Conservation (phyloP, 2,113 vertebrate species). For the Grantiella picta region DNA sequence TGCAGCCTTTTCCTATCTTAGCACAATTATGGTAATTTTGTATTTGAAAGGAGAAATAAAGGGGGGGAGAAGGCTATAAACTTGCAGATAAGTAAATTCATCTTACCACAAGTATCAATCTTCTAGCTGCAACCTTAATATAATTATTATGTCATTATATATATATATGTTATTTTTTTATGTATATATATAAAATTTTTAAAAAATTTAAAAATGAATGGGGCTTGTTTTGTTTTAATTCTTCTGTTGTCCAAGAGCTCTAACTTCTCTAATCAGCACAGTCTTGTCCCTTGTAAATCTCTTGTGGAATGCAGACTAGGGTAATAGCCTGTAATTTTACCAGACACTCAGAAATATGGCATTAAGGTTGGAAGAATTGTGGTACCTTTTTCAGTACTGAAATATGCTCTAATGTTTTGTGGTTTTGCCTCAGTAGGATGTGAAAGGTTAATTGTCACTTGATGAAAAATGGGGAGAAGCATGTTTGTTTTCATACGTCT, state of each 20-base stretch:
- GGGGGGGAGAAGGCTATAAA: too few species aligned
- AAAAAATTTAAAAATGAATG: not conserved
- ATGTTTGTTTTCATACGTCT: not conserved
- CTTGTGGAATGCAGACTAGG: not conserved
- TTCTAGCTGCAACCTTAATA: too few species aligned
- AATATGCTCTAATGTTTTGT: not conserved
- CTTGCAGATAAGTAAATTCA: too few species aligned
- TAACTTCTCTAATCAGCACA: not conserved
- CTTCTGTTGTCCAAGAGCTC: not conserved
- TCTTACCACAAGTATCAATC: too few species aligned
- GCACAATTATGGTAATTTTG: too few species aligned
- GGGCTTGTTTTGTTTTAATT: not conserved
- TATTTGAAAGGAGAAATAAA: too few species aligned
- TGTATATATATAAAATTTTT: too few species aligned
- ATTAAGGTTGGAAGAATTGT: not conserved
- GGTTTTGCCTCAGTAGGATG: not conserved
- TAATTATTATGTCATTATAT: too few species aligned
- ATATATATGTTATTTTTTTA: too few species aligned
- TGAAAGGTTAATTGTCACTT: not conserved
- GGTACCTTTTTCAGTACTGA: not conserved
- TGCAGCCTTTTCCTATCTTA: too few species aligned
- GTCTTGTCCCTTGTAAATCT: not conserved
- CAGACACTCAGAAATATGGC: not conserved
- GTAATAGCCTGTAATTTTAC: not conserved
- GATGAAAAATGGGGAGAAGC: not conserved